Base-by-base conservation (phyloP, 2,888 invertebrate species). In the Priocnemis perturbator region DNA sequence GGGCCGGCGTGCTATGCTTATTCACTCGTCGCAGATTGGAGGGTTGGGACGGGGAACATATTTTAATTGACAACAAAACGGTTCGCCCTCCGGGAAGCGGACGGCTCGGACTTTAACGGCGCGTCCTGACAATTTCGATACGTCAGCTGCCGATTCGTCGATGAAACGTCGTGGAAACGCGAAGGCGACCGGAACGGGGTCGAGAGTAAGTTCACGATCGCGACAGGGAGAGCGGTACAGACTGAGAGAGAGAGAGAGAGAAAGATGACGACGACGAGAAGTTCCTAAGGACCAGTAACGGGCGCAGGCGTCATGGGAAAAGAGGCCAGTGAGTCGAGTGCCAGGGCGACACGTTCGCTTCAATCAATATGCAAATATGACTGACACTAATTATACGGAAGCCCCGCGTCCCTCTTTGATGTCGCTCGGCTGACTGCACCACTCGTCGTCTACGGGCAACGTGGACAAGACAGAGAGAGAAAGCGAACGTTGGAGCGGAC, bases 341-440 rank as follows among this genome's bases (percentile, higher is more conserved):
- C 69, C 77, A 76, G 71, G 73, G 78, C 83, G 82, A 84, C 81
- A 83, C 83, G 84, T 83, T 78, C 77, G 74, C 84, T 85, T 84
- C 86, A 87, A 87, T 88, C 87, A 88, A 88, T 88, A 88, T 88
- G 88, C 86, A 88, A 88, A 88, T 88, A 85, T 81, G 81, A 81
- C 84, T 85, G 86, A 85, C 85, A 85, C 87, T 87, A 88, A 88
- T 88, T 88, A 88, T 87, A 88, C 88, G 86, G 86, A 86, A 88
- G 87, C 87, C 84, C 81, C 78, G 80, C 82, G 83, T 79, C 65
- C 84, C 82, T 84, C 88, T 88, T 88, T 88, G 88, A 88, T 88
- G 86, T 87, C 80, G 72, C 69, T 74, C 80, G 79, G 78, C 79
- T 80, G 76, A 80, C 81, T 81, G 82, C 78, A 52, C 60, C 70